phyloP scores from a whole-genome alignment of 2,888 invertebrate genomes.

The Protophormia terraenovae region DNA sequence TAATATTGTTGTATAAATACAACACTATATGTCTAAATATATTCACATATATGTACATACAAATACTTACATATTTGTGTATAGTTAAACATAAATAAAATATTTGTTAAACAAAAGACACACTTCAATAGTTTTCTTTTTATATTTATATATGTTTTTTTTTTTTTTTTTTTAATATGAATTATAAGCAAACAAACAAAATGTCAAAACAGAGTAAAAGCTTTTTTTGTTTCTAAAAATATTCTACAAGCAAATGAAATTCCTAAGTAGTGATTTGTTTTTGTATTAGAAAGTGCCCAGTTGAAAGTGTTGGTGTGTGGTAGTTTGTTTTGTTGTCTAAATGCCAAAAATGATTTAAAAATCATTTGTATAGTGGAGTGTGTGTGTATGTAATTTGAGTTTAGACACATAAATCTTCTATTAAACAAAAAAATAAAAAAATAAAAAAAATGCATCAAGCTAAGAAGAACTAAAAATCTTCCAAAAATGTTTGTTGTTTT shows the following conservation, averaged over 20 bases:
- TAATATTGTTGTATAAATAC: constrained; percentile 6
- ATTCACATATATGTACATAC: neutral
- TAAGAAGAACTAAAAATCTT: constrained; percentile 16
- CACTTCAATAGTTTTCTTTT: constrained; percentile 34
- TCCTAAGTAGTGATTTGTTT: neutral
- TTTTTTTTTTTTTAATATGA: neutral
- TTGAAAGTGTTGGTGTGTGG: neutral
- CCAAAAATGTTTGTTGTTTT: constrained; percentile 41
- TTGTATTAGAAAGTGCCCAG: neutral
- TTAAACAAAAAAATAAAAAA: too few relatives aligned
- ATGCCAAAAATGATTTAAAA: constrained; percentile 62
- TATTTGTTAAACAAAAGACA: constrained; percentile 33
- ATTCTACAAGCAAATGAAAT: neutral
- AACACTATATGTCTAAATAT: neutral
- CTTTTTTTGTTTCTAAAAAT: neutral
- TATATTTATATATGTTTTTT: neutral
- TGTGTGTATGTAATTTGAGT: neutral
- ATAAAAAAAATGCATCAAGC: constrained; percentile 35
- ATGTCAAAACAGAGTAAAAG: constrained; percentile 2
- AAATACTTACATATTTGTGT: neutral
- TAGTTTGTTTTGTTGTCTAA: neutral
- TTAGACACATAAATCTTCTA: constrained; percentile 53
- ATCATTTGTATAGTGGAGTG: constrained; percentile 33
- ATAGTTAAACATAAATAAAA: constrained; percentile 8
- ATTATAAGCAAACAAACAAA: neutral